Percentiles rank a stretch among this genome's conserved stretches.
phyloP scores from a whole-genome alignment of 1,140 invertebrate species.

The Diorhabda sublineata region DNA sequence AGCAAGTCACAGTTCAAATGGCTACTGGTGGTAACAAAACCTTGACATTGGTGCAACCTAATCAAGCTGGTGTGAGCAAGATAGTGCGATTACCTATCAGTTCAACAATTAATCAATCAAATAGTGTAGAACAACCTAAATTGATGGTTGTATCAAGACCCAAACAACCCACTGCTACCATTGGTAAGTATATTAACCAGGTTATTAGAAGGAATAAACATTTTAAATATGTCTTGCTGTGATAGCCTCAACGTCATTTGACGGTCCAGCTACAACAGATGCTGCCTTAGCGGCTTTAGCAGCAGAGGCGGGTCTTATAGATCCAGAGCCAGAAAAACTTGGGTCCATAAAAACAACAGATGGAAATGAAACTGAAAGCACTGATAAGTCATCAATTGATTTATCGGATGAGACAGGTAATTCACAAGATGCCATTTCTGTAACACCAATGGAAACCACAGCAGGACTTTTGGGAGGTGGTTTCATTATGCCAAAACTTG shows the following conservation, averaged over 20 bases:
- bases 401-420: slow-evolving; percentile 4
- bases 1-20: slow-evolving; percentile 61
- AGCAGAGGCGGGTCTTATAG: slow-evolving; percentile 61
- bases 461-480: slow-evolving; percentile 35
- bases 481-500: slow-evolving; percentile 27
- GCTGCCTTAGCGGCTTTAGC: slow-evolving; percentile 62
- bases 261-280: slow-evolving; percentile 61
- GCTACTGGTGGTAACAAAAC: slow-evolving; percentile 44
- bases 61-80: slow-evolving; percentile 37
- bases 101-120: slow-evolving; percentile 24
- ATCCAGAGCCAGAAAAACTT: slow-evolving; percentile 50
- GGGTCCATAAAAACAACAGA: not conserved
- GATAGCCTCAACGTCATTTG: slow-evolving; percentile 52
- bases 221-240: not conserved
- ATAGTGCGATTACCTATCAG: slow-evolving; percentile 48
- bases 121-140: slow-evolving; percentile 46
- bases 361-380: slow-evolving; percentile 13
- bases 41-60: slow-evolving; percentile 42
- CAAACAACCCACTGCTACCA: slow-evolving; percentile 54
- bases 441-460: slow-evolving; percentile 18
- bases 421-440: slow-evolving; percentile 18
- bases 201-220: not conserved
- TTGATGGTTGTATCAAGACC: slow-evolving; percentile 52
- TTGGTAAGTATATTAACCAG: slow-evolving; percentile 37
- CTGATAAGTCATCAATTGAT: slow-evolving; percentile 11